Percentiles rank a stretch among this genome's conserved stretches.
Evolutionary conservation across 1,140 invertebrate genomes (phyloP).

Genomic region (Dryas iulia): DNA sequence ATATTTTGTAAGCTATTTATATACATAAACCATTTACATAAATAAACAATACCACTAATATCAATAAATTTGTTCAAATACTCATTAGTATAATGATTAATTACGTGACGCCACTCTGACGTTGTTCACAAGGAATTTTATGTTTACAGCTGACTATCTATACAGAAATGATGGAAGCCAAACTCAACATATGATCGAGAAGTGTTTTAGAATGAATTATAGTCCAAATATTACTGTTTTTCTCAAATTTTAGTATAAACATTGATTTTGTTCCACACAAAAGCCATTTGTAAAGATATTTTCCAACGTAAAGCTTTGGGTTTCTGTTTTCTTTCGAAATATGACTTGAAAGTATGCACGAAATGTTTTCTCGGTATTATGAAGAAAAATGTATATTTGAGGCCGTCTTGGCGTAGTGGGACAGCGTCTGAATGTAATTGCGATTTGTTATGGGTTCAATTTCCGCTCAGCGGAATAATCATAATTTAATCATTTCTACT

Average conservation of each 20-base stretch:
- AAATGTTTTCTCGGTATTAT: neutral
- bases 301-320: neutral
- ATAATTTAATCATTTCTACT: too few species aligned
- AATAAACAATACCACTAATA: too few species aligned
- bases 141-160: neutral
- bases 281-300: neutral
- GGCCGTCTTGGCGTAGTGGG: too few species aligned
- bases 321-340: neutral
- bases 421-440: too few species aligned
- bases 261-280: neutral
- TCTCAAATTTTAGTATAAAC: neutral
- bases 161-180: conserved; percentile 2
- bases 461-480: too few species aligned
- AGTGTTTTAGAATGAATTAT: neutral
- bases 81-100: neutral
- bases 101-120: neutral
- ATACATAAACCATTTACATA: neutral
- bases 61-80: neutral
- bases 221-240: neutral
- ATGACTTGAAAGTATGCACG: neutral
- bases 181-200: neutral
- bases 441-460: too few species aligned
- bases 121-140: neutral
- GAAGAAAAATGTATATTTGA: neutral
- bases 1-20: too few species aligned